Evolutionary conservation across 2,797 vertebrate species (phyloP), one percentile per base, ranked within the genome.

Genomic region (Lemur catta): DNA sequence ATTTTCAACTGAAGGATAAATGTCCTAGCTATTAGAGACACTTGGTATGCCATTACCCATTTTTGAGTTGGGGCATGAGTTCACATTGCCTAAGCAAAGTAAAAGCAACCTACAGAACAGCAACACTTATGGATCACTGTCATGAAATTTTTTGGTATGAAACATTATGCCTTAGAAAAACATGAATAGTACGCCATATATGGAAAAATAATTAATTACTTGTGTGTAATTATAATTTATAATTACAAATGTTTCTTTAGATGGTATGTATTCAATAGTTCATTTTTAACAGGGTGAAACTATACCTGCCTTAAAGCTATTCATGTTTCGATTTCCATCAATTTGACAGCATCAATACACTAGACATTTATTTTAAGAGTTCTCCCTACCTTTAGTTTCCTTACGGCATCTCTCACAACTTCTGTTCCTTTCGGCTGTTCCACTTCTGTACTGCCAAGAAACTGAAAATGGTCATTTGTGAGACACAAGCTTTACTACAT

Each of bases 401-500:
- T 99, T 65, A 99, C 99, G 38, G 99, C 99, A 97, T 99, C 99
- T 98, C 99, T 99, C 52, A 99, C 99, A 88, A 99, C 99, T 97
- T 99, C 99, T 3, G 99, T 99, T 98, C 99, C 99, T 98, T 99
- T 99, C 0, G 99, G 99, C 87, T 99, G 99, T 85, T 99, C 99
- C 95, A 99, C 99, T 98, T 99, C 99, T 0, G 99, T 99, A 98
- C 99, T 99, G 98, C 99, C 99, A 81, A 99, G 99, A 98, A 99
- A 99, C 99, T 99, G 97, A 96, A 97, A 98, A 98, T 86, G 28
- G 81, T 1, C 88, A 96, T 89, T 61, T 85, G 89, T 98, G 94
- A 98, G 97, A 98, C 88, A 33, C 7, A 43, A 14, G 84, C 61
- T 7, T 46, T 33, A 89, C 1, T 50, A 48, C n/a, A 67, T 78